These are phyloP conservation scores for Polydrusus pterygomalis DNA, from an alignment of 2,888 invertebrate genomes.

Conservation along the genomic window DNA sequence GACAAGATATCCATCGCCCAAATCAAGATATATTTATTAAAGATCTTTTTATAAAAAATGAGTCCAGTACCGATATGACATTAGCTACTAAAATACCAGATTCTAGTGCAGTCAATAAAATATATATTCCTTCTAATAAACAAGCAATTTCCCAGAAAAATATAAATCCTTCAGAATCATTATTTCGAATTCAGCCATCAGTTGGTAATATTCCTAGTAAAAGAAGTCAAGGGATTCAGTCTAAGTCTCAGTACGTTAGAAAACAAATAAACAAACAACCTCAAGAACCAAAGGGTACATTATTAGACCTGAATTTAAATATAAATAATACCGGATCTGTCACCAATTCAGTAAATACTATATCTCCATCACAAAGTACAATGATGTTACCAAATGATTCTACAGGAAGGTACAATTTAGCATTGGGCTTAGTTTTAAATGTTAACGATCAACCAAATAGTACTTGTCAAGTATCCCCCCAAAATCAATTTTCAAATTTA, in stretches of 20 bases:
- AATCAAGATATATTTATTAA: not conserved
- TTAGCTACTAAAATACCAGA: not conserved
- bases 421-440: constrained; percentile 18
- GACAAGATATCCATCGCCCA: not conserved
- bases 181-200: not conserved
- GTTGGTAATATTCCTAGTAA: not conserved
- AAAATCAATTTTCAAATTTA: constrained; percentile 1
- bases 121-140: not conserved
- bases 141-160: not conserved
- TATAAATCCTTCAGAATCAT: not conserved
- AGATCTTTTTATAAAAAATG: not conserved
- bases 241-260: not conserved
- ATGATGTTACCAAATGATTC: not conserved
- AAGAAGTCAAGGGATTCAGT: not conserved
- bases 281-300: not conserved
- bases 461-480: not conserved
- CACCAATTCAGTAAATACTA: not conserved
- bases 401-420: not conserved
- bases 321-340: constrained; percentile 1
- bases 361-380: not conserved
- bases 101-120: not conserved
- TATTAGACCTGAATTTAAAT: constrained; percentile 10
- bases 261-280: not conserved
- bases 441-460: not conserved
- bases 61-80: not conserved